Evolutionary conservation across 1,140 invertebrate genomes (phyloP).

Genomic region (Drosophila equinoxialis): DNA sequence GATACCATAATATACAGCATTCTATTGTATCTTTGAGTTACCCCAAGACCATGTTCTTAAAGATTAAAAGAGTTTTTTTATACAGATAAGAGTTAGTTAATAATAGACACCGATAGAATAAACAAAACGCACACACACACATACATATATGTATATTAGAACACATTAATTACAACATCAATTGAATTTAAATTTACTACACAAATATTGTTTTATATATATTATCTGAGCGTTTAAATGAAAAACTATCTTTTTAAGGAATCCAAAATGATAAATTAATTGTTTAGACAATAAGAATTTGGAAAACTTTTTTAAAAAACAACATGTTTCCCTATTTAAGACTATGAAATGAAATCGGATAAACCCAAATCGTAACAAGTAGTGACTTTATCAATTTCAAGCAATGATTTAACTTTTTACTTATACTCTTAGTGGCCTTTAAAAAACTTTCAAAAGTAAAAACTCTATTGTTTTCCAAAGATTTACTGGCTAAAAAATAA

Average conservation of each 20-base stretch:
- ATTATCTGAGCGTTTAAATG: background rate
- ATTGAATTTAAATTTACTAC: background rate
- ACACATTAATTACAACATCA: conserved; percentile 11
- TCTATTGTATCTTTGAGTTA: conserved; percentile 1
- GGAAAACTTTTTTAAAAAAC: no score
- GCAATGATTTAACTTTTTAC: no score
- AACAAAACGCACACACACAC: background rate
- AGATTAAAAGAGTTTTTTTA: conserved; percentile 1
- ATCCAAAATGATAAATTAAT: no score
- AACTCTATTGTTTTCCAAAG: no score
- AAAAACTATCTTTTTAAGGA: background rate
- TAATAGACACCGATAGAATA: conserved; percentile 1
- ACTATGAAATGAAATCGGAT: no score
- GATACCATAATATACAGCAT: conserved; percentile 12
- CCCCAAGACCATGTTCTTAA: background rate
- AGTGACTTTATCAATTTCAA: no score
- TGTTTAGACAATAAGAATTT: no score
- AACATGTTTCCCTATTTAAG: no score
- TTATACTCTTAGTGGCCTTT: no score
- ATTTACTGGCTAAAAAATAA: no score
- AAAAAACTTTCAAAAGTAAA: no score
- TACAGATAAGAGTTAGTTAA: conserved; percentile 5
- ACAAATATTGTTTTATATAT: background rate
- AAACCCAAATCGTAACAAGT: no score
- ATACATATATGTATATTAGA: background rate